Evolutionary conservation across 1,140 invertebrate genomes (phyloP), one percentile per base, ranked within the genome.

Genomic region (Drosophila cardini): DNA sequence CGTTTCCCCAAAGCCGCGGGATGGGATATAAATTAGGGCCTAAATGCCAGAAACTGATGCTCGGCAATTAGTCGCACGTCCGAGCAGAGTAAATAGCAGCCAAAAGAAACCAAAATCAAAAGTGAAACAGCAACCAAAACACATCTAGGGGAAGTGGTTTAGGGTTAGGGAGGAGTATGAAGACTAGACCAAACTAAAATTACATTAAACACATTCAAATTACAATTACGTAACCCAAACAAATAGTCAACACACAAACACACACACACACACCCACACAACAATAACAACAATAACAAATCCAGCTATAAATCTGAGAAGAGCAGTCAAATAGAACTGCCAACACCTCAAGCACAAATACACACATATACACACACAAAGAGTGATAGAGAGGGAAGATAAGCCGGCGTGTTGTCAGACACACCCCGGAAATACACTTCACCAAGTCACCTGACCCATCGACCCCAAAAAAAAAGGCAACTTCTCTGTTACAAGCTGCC

Each of bases 181-280:
- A n/a, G 68, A 30, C 68, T 26, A 62, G 61, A 75, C 73, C 5
- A 26, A 70, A 69, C 76, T 79, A 56, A 78, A 89, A 73, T 80
- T 73, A 72, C 77, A 89, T 89, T 89, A 89, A 89, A 89, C 74
- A 80, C 85, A 80, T 72, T 89, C 65, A 89, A 89, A 89, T 89
- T 80, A 82, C 77, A 89, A 89, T 89, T 89, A 84, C 78, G 80
- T 84, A 80, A 84, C 79, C 79, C 68, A 43, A 64, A 70, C 52
- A 60, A 69, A 69, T 62, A 74, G 43, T 42, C 15, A 62, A 60
- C 21, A 67, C 61, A 67, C 34, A 53, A n/a, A 48, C n/a, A n/a
- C n/a, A n/a, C n/a, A n/a, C n/a, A n/a, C n/a, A n/a, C n/a, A n/a
- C n/a, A n/a, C n/a, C n/a, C n/a, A n/a, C n/a, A 43, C 18, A 55